A percentile compares a stretch with the other conserved stretches of the same genome.
Evolutionary conservation across 2,888 invertebrate species (phyloP).

Genomic region (Arctia plantaginis): DNA sequence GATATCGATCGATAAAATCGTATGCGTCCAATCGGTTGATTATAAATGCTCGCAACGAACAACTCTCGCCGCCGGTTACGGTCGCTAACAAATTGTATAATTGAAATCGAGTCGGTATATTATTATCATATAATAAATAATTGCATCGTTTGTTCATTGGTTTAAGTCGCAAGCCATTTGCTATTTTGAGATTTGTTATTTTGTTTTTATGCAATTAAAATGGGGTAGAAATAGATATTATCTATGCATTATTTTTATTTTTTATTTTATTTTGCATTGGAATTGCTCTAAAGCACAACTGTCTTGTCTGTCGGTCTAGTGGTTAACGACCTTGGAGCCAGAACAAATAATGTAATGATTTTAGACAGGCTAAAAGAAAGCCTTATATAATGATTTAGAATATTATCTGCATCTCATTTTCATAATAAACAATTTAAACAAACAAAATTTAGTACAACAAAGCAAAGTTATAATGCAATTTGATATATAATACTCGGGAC

Average conservation of each 20-base stretch:
- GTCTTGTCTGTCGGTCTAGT: too few relatives aligned
- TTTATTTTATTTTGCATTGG: too few relatives aligned
- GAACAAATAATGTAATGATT: too few relatives aligned
- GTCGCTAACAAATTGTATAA: slow-evolving; percentile 55
- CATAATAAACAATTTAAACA: too few relatives aligned
- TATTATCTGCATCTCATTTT: too few relatives aligned
- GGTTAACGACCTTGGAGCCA: too few relatives aligned
- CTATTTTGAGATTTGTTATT: not conserved
- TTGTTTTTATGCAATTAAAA: not conserved
- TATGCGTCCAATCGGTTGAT: slow-evolving; percentile 49
- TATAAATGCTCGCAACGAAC: slow-evolving; percentile 40
- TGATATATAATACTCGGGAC: not conserved
- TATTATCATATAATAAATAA: slow-evolving; percentile 1
- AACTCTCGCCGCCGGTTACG: slow-evolving; percentile 27
- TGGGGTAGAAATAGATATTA: not conserved
- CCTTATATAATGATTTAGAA: too few relatives aligned
- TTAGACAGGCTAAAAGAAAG: too few relatives aligned
- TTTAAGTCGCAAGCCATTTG: not conserved
- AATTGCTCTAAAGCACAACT: too few relatives aligned
- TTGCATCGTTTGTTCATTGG: not conserved
- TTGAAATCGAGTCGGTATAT: slow-evolving; percentile 36
- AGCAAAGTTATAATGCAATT: too few relatives aligned
- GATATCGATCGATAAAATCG: slow-evolving; percentile 47
- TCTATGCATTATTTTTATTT: not conserved
- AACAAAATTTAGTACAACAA: not conserved